phyloP scores from a whole-genome alignment of 2,888 invertebrate species.

The Acleris literana region DNA sequence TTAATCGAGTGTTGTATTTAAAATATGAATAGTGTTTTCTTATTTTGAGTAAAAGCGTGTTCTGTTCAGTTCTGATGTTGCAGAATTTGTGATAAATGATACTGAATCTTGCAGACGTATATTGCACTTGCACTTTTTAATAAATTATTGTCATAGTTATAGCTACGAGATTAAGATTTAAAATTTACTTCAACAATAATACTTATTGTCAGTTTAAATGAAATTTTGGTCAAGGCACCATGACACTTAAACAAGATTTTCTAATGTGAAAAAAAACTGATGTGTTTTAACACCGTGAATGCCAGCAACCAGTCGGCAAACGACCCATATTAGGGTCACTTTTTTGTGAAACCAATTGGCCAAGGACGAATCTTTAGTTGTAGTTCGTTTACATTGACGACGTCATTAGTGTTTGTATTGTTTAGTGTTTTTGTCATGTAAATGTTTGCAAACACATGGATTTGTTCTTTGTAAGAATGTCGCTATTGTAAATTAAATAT shows the following conservation, averaged over 20 bases:
- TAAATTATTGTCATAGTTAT: too few relatives aligned
- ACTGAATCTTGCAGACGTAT: too few relatives aligned
- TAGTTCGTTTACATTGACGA: constrained; percentile 20
- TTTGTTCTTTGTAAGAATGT: too few relatives aligned
- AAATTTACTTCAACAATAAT: too few relatives aligned
- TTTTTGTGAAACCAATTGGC: constrained; percentile 27
- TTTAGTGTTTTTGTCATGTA: constrained; percentile 3
- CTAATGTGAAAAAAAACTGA: constrained; percentile 1
- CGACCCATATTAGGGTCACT: constrained; percentile 9
- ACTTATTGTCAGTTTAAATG: too few relatives aligned
- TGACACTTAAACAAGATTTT: neutral
- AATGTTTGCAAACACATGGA: too few relatives aligned
- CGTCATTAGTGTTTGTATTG: constrained; percentile 25
- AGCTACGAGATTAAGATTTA: too few relatives aligned
- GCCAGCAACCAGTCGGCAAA: neutral
- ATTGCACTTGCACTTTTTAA: too few relatives aligned
- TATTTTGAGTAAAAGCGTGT: neutral
- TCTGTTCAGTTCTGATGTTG: too few relatives aligned
- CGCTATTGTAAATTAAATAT: too few relatives aligned
- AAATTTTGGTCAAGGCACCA: neutral
- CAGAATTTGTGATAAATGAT: too few relatives aligned
- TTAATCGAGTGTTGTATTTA: neutral
- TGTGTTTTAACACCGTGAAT: neutral
- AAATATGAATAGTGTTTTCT: neutral
- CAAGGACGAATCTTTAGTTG: constrained; percentile 19